Evolutionary conservation across 2,888 invertebrate genomes (phyloP), one percentile per base, ranked within the genome.

Genomic region (Volucella inanis): DNA sequence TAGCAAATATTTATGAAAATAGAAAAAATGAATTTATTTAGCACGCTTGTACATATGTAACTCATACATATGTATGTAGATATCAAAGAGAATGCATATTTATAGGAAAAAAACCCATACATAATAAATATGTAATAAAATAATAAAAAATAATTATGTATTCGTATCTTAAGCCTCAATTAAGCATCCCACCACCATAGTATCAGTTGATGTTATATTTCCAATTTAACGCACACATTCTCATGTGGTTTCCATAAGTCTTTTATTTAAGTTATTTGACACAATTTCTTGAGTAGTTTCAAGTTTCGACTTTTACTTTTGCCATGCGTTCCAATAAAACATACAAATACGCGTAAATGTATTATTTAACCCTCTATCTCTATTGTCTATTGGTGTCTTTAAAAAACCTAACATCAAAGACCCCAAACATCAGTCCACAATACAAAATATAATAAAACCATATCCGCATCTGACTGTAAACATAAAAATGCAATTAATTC

Each of bases 401-500:
- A 75, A 61, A 55, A 72, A 80, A 85, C 76, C 76, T 71, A 71
- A 76, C 71, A 70, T n/a, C n/a, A 71, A 31, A 31, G 62, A 57
- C 76, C 71, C 75, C 65, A 84, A 80, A 75, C 55, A 52, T 75
- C 62, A 75, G 59, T 78, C 57, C 43, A 74, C 47, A 74, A 54
- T 70, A 57, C 47, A 68, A 54, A 74, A 57, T 83, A 55, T 59
- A 45, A 45, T 79, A 57, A 54, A 78, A 62, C 57, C 18, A 71
- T 64, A 72, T 72, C 80, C 80, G 80, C 76, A 77, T 78, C 57
- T 64, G 64, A 50, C 55, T 41, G 14, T 50, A 59, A 81, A 68
- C 79, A 65, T 65, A 70, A 75, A 74, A 72, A 45, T 62, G 71
- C 72, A 85, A 85, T 85, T 85, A 85, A 76, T 80, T 79, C 70